Evolutionary conservation across 1,140 invertebrate genomes (phyloP), one percentile per base, ranked within the genome.

Genomic region (Sarcophaga peregrina): DNA sequence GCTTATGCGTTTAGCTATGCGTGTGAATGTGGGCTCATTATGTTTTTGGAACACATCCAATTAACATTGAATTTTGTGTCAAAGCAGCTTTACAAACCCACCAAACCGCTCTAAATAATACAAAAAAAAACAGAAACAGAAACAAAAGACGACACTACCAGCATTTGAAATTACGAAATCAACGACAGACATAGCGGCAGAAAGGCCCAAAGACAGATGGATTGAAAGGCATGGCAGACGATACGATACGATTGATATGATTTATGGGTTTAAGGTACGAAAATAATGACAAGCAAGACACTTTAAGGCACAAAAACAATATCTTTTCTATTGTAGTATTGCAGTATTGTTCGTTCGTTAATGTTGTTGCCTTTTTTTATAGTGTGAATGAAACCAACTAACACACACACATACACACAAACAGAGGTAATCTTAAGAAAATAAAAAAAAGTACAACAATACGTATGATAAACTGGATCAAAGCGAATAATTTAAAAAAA

Each of bases 51-150:
- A 48, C 75, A 45, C 48, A 78, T 78, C 75, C 75, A 78, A 78
- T 78, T 78, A 78, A 78, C 75, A 78, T 78, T 78, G 75, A 78
- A 78, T 52, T 20, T 78, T 50, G n/a, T 78, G 75, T 78, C 75
- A 78, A 78, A 78, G 62, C 62, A 68, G n/a, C 17, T 9, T 9
- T 13, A 52, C 9, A 9, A 52, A 52, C 50, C 50, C 6, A 25
- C 8, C 17, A 68, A 11, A 62, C 11, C 54, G n/a, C 6, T 15
- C 15, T 7, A 15, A 62, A 11, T 15, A 62, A n/a, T 15, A 15
- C 8, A 58, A 58, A 58, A 68, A 17, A 68, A 68, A 68, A 68
- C 4, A 37, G 25, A 37, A 37, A 37, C 4, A 37, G 25, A 37
- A 37, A 37, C 25, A 37, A 37, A 37, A 37, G 25, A 37, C 25